Evolutionary conservation across 2,113 vertebrate species (phyloP), one percentile per base, ranked within the genome.

Genomic region (Cephalopterus ornatus): DNA sequence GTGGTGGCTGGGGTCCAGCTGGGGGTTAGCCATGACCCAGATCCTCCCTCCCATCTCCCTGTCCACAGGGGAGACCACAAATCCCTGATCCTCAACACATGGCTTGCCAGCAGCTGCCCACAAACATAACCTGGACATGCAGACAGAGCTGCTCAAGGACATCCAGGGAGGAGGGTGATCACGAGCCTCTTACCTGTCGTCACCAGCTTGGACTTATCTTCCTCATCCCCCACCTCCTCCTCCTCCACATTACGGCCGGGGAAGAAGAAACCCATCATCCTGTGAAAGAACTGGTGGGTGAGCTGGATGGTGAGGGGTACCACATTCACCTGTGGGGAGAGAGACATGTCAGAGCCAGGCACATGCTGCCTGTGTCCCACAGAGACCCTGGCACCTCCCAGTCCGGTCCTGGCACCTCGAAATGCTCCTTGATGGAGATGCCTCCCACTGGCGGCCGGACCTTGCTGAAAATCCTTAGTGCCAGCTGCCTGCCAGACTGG

Each of bases 261-360:
- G 96, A 99, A 99, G 97, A 99, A 99, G 97, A 99, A 99, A 26
- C 99, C 99, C 99, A 99, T 99, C 99, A 99, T 99, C 91, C 99
- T 98, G 95, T 99, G 99, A 97, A 99, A 99, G 98, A 99, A 99
- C 98, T 99, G 99, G 97, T 99, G 99, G 95, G 99, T 99, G 55
- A 99, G 98, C 98, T 99, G 99, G 97, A 99, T 99, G 96, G 99
- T 99, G 91, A 99, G 99, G 39, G 99, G 99, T 26, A 99, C 99
- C 92, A 99, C 99, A 6, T 99, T 99, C 91, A 99, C 99, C 99
- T 99, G 96, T 11, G 6, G 76, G 44, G 46, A 81, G 47, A 85
- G 83, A 82, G 56, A 56, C 30, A 14, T 4, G 15, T 93, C 68
- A 94, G 95, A 92, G 74, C 71, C 7, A 28, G 88, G 67, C 55